These are phyloP conservation scores for Piaya cayana DNA, from an alignment of 2,113 vertebrate genomes.

Conservation along the genomic window DNA sequence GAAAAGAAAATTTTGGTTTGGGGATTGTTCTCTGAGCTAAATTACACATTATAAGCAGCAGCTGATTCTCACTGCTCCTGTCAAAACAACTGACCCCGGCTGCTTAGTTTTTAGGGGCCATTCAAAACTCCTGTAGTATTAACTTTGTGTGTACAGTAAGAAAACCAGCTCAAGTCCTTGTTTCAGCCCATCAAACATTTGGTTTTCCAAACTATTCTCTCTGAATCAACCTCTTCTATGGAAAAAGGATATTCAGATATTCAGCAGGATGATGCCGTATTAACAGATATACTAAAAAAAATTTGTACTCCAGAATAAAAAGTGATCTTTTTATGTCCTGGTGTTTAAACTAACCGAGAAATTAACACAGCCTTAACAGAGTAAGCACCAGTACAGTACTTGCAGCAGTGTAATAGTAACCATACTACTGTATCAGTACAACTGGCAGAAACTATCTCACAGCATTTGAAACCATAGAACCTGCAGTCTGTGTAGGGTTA, in stretches of 20 bases:
- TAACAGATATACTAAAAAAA: neutral
- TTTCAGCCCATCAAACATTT: neutral
- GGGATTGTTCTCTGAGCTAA: neutral
- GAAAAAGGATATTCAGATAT: neutral
- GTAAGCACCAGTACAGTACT: fast-evolving
- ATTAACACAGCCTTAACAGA: neutral
- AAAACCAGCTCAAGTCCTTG: neutral
- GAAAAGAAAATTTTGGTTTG: neutral
- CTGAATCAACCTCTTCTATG: neutral
- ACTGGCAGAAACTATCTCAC: neutral
- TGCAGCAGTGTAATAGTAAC: neutral
- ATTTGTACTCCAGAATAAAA: neutral
- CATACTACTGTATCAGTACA: neutral
- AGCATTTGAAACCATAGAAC: neutral
- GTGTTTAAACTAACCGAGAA: neutral
- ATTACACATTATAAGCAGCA: neutral
- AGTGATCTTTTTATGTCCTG: neutral
- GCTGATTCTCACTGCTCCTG: neutral
- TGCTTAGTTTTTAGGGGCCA: neutral
- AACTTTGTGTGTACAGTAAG: fast-evolving
- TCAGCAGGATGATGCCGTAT: neutral
- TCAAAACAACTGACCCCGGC: fast-evolving
- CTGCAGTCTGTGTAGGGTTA: fast-evolving
- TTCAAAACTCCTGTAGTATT: neutral
- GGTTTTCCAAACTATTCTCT: neutral